These are phyloP conservation scores for Diplosoma virens DNA, from an alignment of 23 tunicate genomes.

Conservation along the genomic window DNA sequence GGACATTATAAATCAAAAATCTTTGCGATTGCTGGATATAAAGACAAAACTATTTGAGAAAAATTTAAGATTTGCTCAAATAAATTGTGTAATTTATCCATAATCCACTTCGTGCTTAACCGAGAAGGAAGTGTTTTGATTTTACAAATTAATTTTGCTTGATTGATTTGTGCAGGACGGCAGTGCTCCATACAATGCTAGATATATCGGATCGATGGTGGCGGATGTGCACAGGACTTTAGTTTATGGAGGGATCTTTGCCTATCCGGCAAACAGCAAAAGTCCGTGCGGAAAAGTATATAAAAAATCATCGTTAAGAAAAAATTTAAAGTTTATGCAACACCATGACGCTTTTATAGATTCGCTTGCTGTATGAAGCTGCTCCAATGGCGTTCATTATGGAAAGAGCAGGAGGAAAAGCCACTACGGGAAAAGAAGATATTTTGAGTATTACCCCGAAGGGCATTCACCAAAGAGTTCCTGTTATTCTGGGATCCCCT, in stretches of 20 bases:
- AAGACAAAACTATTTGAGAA: no score
- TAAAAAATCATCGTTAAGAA: background rate
- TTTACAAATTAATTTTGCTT: no score
- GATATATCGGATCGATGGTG: constrained; percentile 98
- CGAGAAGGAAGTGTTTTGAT: no score
- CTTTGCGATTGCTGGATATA: no score
- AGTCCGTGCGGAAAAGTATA: constrained; percentile 77
- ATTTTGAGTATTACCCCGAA: constrained; percentile 79
- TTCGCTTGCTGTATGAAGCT: constrained; percentile 92
- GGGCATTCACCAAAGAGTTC: constrained; percentile 86
- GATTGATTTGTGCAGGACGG: constrained; percentile 55
- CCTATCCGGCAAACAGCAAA: constrained; percentile 88
- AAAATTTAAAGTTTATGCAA: background rate
- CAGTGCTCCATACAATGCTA: constrained; percentile 83
- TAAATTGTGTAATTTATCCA: no score
- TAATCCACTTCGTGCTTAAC: no score
- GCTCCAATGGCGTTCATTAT: constrained; percentile 98
- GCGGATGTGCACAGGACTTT: constrained; percentile 97
- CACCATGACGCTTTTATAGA: constrained; percentile 20
- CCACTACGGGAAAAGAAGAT: constrained; percentile 75
- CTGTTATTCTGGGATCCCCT: constrained; percentile 85
- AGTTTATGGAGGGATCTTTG: constrained; percentile 95
- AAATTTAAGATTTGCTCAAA: no score
- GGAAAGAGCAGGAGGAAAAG: constrained; percentile 93
- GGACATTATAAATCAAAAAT: no score